phyloP scores from a whole-genome alignment of 92 coral and sea anemone species.

The Parazoanthus darwini region DNA sequence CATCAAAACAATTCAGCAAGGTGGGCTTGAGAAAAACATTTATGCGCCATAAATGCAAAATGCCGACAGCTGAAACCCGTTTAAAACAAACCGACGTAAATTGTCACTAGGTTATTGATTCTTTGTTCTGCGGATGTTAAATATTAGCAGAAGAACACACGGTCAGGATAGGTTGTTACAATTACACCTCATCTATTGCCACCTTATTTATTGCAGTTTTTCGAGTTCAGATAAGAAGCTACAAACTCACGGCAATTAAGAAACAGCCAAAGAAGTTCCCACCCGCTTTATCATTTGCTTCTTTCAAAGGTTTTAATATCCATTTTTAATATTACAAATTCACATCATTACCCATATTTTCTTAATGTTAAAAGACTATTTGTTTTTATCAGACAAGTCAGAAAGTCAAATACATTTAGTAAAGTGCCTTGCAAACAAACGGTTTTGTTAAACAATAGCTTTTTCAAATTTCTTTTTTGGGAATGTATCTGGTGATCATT shows the following conservation, averaged over 20 bases:
- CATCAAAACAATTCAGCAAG: neutral
- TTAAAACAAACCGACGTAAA: neutral
- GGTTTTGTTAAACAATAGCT: constrained; percentile 27
- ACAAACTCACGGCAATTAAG: constrained; percentile 1
- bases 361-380: constrained; percentile 7
- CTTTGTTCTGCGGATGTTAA: constrained; percentile 45
- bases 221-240: neutral
- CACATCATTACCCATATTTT: constrained; percentile 4
- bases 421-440: constrained; percentile 36
- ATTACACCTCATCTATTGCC: neutral
- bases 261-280: neutral
- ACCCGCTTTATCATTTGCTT: neutral
- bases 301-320: neutral
- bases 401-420: constrained; percentile 17
- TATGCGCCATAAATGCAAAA: constrained; percentile 17
- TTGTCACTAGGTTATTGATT: constrained; percentile 27
- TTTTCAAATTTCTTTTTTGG: constrained; percentile 17
- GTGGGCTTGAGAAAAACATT: neutral
- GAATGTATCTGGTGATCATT: neutral
- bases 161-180: neutral
- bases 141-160: constrained; percentile 15
- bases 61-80: constrained; percentile 28
- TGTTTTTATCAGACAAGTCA: constrained; percentile 31
- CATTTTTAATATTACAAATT: neutral
- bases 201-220: neutral